Evolutionary conservation across 1,140 invertebrate genomes (phyloP).

Genomic region (Rhopalosiphum padi): DNA sequence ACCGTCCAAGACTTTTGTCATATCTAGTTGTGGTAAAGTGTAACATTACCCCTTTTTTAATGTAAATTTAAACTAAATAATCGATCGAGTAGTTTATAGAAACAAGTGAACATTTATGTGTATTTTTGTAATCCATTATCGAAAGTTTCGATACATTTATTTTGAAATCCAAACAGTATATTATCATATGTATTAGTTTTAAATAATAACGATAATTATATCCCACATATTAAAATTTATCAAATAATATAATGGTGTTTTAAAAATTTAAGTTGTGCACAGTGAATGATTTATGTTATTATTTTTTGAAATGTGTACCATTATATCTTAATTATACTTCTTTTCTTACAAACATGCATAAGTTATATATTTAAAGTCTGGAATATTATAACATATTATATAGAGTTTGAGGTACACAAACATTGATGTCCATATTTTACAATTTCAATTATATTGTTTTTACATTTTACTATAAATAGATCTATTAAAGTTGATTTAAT

Average conservation of each 20-base stretch:
- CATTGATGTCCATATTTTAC: background rate
- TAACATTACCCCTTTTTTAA: slow-evolving; percentile 51
- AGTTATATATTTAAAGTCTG: background rate
- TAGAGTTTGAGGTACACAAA: background rate
- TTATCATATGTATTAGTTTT: slow-evolving; percentile 22
- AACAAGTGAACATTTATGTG: slow-evolving; percentile 28
- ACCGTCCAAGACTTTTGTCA: slow-evolving; percentile 76
- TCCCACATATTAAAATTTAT: background rate
- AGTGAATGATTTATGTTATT: slow-evolving; percentile 21
- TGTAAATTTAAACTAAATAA: slow-evolving; percentile 44
- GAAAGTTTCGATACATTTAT: slow-evolving; percentile 34
- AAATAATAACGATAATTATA: slow-evolving; percentile 18
- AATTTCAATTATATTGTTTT: background rate
- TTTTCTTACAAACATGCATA: background rate
- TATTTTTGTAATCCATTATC: slow-evolving; percentile 57
- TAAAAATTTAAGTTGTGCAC: slow-evolving; percentile 24
- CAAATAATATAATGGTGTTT: slow-evolving; percentile 16
- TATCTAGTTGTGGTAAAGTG: slow-evolving; percentile 80
- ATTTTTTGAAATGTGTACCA: slow-evolving; percentile 22
- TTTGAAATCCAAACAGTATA: slow-evolving; percentile 47
- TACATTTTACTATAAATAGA: background rate
- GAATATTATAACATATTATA: background rate
- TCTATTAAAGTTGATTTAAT: background rate
- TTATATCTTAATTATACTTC: background rate
- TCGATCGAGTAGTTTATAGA: slow-evolving; percentile 58